These are phyloP conservation scores for Calidris pygmaea DNA, from an alignment of 2,113 vertebrate genomes.

Conservation along the genomic window DNA sequence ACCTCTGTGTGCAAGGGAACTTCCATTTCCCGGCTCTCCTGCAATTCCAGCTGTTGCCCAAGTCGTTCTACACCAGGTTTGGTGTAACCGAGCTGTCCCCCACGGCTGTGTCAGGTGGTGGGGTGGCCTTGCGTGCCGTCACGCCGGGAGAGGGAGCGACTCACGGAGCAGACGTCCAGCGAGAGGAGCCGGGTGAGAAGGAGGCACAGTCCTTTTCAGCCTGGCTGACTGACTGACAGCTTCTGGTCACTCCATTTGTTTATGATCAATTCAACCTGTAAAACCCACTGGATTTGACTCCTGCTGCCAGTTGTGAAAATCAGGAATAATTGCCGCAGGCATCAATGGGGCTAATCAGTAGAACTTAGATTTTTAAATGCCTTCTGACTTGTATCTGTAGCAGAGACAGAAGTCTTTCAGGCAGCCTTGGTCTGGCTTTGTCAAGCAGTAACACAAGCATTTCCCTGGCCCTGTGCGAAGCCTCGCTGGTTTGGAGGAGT, in stretches of 20 bases:
- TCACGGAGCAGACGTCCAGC: neutral
- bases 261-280: neutral
- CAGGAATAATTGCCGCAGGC: neutral
- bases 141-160: neutral
- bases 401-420: neutral
- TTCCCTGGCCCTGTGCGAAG: neutral
- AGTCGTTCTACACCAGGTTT: neutral
- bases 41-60: neutral
- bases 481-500: neutral
- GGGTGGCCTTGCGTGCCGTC: accelerated
- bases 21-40: neutral
- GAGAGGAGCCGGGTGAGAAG: neutral
- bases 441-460: neutral
- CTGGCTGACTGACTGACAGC: neutral
- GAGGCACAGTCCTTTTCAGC: neutral
- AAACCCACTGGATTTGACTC: neutral
- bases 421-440: neutral
- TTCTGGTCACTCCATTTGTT: neutral
- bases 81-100: neutral
- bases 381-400: neutral
- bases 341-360: neutral
- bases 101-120: neutral
- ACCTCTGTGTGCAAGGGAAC: neutral
- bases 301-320: neutral
- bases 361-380: neutral